Evolutionary conservation across 2,888 invertebrate genomes (phyloP).

Genomic region (Ophioninae sp.): DNA sequence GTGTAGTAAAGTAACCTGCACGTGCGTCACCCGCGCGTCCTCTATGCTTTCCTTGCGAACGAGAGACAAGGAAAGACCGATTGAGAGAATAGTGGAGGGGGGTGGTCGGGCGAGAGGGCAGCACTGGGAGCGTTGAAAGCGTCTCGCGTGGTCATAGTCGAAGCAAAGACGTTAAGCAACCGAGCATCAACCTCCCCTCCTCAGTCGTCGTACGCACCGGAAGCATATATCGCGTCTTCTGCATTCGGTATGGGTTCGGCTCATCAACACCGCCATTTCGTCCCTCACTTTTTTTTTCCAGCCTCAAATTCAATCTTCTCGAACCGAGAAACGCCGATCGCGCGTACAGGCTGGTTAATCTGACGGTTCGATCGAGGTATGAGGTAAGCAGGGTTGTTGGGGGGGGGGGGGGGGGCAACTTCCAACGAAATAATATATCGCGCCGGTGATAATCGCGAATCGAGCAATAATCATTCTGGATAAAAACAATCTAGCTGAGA

Average conservation of each 20-base stretch:
- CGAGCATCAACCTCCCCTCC: constrained; percentile 73
- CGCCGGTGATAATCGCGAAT: no score
- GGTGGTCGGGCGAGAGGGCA: no score
- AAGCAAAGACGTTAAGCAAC: constrained; percentile 71
- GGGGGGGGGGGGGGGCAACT: no score
- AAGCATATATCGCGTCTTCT: constrained; percentile 77
- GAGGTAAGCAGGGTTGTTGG: no score
- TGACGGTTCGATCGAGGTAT: no score
- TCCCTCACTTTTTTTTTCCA: constrained; percentile 18
- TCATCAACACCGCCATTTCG: constrained; percentile 32
- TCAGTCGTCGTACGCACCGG: constrained; percentile 74
- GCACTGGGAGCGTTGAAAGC: constrained; percentile 54
- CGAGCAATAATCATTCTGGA: no score
- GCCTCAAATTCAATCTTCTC: constrained; percentile 23
- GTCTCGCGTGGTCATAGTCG: constrained; percentile 67
- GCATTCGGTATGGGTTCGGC: constrained; percentile 76
- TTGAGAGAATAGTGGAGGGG: no score
- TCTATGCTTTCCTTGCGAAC: constrained; percentile 1
- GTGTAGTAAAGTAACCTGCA: constrained; percentile 58
- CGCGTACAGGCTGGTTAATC: background rate
- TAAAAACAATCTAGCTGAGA: no score
- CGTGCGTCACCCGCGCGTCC: constrained; percentile 41
- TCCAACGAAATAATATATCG: no score
- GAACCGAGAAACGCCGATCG: background rate
- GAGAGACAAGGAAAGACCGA: background rate